A percentile compares a stretch with the other conserved stretches of the same genome.
These are phyloP conservation scores for Apamea monoglypha DNA, from an alignment of 2,888 invertebrate genomes.

Conservation along the genomic window DNA sequence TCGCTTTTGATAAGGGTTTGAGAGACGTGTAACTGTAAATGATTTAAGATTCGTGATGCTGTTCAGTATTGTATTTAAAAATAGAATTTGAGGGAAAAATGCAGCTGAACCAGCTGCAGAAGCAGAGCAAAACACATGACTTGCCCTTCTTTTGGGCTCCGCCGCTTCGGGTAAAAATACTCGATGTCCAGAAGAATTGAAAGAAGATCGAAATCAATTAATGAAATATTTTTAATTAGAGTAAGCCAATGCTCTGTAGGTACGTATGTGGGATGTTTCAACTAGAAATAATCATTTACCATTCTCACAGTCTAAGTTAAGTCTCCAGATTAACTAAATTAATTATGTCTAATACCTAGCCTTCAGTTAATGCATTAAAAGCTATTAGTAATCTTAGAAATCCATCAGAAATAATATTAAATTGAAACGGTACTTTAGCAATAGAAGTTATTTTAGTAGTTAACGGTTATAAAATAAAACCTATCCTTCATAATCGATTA, in stretches of 20 bases:
- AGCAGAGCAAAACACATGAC: too few species aligned
- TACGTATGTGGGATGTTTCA: not conserved
- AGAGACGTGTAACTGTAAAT: slow-evolving; percentile 57
- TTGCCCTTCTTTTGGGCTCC: not conserved
- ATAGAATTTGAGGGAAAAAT: not conserved
- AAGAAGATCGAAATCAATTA: not conserved
- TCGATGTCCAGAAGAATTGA: not conserved
- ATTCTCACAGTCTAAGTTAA: slow-evolving; percentile 16
- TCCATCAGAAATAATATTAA: slow-evolving; percentile 19
- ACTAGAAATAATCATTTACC: not conserved
- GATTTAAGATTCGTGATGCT: slow-evolving; percentile 16
- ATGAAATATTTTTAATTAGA: not conserved
- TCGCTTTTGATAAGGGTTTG: slow-evolving; percentile 55
- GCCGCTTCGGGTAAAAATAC: not conserved
- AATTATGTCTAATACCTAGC: slow-evolving; percentile 18
- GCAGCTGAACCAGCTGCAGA: not conserved
- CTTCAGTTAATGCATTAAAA: slow-evolving; percentile 15
- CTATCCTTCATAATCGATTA: slow-evolving; percentile 9
- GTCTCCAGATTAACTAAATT: not conserved
- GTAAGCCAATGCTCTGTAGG: not conserved
- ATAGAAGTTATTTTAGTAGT: slow-evolving; percentile 1
- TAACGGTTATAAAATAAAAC: slow-evolving; percentile 16
- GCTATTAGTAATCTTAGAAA: slow-evolving; percentile 32
- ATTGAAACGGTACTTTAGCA: slow-evolving; percentile 38
- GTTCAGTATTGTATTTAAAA: not conserved